phyloP scores from a whole-genome alignment of 2,797 vertebrate species.

The Danio tinwini region DNA sequence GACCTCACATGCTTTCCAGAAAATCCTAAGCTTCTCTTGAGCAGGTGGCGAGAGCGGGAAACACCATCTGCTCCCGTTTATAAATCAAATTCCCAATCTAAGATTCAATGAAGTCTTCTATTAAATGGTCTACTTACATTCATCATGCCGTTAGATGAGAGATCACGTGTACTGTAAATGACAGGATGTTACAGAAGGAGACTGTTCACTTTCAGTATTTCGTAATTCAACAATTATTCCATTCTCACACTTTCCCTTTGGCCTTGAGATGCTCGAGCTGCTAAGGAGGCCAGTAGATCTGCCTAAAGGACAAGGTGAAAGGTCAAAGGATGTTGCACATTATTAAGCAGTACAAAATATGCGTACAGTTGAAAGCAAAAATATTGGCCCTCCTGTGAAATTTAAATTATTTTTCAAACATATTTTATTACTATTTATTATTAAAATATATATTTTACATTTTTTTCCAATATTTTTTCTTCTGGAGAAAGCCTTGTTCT shows the following conservation, averaged over 20 bases:
- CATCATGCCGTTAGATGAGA: background rate
- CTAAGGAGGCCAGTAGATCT: conserved; percentile 11
- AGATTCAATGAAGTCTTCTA: background rate
- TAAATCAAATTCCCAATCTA: conserved; percentile 14
- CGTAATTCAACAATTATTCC: background rate
- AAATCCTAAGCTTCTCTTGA: conserved; percentile 33
- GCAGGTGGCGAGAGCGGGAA: conserved; percentile 43
- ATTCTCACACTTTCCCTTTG: background rate
- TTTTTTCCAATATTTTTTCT: too few species aligned
- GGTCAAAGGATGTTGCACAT: background rate
- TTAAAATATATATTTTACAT: too few species aligned
- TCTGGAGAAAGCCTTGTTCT: too few species aligned
- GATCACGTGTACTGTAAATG: background rate
- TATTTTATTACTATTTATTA: too few species aligned
- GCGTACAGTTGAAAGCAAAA: too few species aligned
- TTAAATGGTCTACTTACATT: conserved; percentile 4
- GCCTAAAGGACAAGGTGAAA: background rate
- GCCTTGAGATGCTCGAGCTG: background rate
- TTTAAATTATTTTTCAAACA: too few species aligned
- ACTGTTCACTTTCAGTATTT: background rate
- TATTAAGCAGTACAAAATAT: too few species aligned
- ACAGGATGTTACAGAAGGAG: background rate
- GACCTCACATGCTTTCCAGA: conserved; percentile 31
- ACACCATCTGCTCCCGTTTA: conserved; percentile 47
- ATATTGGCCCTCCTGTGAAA: too few species aligned